A percentile compares a stretch with the other conserved stretches of the same genome.
Conservation (phyloP, 2,888 invertebrate species). For the Scotopteryx bipunctaria region DNA sequence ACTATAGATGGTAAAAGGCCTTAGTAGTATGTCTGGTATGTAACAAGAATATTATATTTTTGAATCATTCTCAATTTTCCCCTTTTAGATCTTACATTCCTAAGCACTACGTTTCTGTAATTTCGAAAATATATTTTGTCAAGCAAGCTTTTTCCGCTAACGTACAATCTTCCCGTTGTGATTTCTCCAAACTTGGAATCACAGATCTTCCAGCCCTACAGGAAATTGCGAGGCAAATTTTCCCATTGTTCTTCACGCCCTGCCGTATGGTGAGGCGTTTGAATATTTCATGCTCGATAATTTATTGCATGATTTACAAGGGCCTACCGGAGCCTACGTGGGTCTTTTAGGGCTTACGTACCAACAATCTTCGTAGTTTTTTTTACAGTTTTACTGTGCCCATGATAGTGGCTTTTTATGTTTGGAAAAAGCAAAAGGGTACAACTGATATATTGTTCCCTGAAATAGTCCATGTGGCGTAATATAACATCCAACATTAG, state of each 20-base stretch:
- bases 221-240: slow-evolving; percentile 51
- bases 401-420: too few species aligned
- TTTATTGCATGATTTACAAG: slow-evolving; percentile 76
- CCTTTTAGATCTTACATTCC: too few species aligned
- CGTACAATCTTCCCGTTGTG: background rate
- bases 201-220: slow-evolving; percentile 41
- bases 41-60: too few species aligned
- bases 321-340: slow-evolving; percentile 42
- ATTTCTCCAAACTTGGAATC: slow-evolving; percentile 16
- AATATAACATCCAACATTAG: slow-evolving; percentile 32
- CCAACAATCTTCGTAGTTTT: slow-evolving; percentile 40
- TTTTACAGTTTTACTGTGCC: background rate
- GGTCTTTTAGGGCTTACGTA: slow-evolving; percentile 39
- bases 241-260: slow-evolving; percentile 64
- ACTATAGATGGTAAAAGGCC: too few species aligned
- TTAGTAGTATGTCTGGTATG: too few species aligned
- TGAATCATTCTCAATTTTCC: too few species aligned
- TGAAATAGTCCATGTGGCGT: slow-evolving; percentile 26
- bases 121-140: too few species aligned
- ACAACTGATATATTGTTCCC: slow-evolving; percentile 8
- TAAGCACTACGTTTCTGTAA: too few species aligned
- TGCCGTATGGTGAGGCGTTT: slow-evolving; percentile 65
- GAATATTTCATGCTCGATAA: slow-evolving; percentile 77
- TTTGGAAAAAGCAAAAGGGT: too few species aligned
- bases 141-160: background rate